Evolutionary conservation across 2,888 invertebrate genomes (phyloP), one percentile per base, ranked within the genome.

Genomic region (Ennomos erosarius): DNA sequence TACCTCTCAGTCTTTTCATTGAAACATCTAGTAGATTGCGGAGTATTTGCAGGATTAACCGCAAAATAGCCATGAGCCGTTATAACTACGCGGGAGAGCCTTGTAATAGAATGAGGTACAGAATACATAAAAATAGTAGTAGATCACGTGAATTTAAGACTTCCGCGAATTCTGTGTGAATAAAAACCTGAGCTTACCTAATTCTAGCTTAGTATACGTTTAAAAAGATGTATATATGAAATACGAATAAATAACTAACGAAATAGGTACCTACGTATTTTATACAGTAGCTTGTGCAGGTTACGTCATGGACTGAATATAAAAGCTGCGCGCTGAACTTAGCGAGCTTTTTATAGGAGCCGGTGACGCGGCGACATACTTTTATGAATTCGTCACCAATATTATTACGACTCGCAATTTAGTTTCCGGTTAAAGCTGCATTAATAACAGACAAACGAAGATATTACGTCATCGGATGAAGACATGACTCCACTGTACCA

Each of bases 381-480:
- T 74, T 61, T 46, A 55, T 58, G 69, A 65, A 67, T 59, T 63
- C 70, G 75, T 81, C 79, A 78, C 53, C 65, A 50, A 61, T 69
- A 67, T 72, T 71, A 58, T 68, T 65, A 67, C 39, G 62, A 68
- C 62, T 61, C 58, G 60, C 39, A 62, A 68, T 64, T 61, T 59
- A 61, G 55, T 67, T 70, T 68, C 35, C 59, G 58, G 55, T 57
- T 71, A 75, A 75, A 74, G 69, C 55, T 73, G 67, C 62, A 64
- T 65, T 68, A 68, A 69, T 76, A 70, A 71, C 70, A 71, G 62
- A 49, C 47, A 73, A 72, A 73, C 70, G 64, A 62, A 69, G 55
- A 53, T 52, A 47, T 81, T 75, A 76, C 76, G 76, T 79, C 78
- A 78, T 66, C 58, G 47, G 53, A 47, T 62, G 42, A 48, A 60